These are phyloP conservation scores for Salvator merianae DNA, from an alignment of 2,113 vertebrate species.

Conservation along the genomic window DNA sequence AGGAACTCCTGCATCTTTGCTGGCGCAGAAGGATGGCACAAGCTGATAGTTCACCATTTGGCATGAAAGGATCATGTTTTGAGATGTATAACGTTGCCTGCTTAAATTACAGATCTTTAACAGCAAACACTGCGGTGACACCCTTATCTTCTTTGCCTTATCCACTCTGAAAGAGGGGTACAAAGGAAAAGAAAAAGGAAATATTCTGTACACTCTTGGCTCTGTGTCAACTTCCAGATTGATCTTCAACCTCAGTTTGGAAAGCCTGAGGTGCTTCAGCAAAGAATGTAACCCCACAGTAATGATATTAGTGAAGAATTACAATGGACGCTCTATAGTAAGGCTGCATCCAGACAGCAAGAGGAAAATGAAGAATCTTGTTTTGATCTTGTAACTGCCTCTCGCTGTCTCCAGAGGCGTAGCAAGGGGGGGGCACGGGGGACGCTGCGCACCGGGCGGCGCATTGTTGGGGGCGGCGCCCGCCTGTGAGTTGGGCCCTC, in stretches of 20 bases:
- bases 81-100: neutral
- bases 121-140: neutral
- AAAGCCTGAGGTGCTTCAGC: neutral
- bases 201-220: neutral
- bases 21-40: neutral
- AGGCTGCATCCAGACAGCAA: too few species aligned
- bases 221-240: neutral
- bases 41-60: neutral
- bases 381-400: too few species aligned
- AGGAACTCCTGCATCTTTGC: conserved; percentile 35
- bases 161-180: neutral
- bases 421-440: too few species aligned
- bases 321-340: too few species aligned
- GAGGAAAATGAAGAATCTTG: too few species aligned
- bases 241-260: neutral
- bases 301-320: too few species aligned
- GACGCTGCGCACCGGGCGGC: too few species aligned
- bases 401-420: too few species aligned
- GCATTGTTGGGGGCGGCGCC: too few species aligned
- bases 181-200: neutral
- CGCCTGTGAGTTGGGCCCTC: too few species aligned
- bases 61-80: accelerated
- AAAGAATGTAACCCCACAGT: neutral
- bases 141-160: neutral
- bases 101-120: neutral